Percentiles rank a stretch among this genome's conserved stretches.
phyloP scores from a whole-genome alignment of 2,888 invertebrate species.

The Xestia c-nigrum region DNA sequence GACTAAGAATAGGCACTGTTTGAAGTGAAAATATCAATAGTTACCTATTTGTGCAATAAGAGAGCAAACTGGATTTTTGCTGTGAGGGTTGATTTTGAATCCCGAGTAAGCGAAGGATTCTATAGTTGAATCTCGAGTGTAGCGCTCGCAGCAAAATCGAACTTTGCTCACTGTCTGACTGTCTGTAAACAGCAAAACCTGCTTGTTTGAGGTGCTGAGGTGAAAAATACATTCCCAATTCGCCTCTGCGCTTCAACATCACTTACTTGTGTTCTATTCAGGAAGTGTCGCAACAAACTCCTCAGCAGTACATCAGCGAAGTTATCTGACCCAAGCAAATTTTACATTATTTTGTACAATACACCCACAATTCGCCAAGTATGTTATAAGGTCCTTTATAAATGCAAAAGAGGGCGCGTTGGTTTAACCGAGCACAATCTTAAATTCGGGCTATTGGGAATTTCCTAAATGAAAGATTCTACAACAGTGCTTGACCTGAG shows the following conservation, averaged over 20 bases:
- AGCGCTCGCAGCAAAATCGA: too few species aligned
- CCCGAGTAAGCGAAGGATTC: too few species aligned
- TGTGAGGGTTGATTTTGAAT: too few species aligned
- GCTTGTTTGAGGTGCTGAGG: too few species aligned
- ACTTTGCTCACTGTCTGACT: too few species aligned
- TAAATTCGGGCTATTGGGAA: neutral
- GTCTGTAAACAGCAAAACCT: too few species aligned
- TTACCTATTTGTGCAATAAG: too few species aligned
- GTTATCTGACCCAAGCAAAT: neutral
- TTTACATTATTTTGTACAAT: neutral
- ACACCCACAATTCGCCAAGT: neutral
- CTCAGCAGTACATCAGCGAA: neutral
- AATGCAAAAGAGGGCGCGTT: neutral
- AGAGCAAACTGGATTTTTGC: too few species aligned
- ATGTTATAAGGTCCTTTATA: neutral
- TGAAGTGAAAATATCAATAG: neutral
- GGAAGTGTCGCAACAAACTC: neutral
- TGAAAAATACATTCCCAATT: neutral
- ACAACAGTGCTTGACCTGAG: neutral
- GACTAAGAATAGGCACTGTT: neutral
- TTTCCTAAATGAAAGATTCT: neutral
- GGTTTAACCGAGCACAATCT: neutral
- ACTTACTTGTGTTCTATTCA: neutral
- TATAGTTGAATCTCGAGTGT: too few species aligned
- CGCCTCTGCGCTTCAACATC: neutral